Percentiles rank a stretch among this genome's conserved stretches.
Evolutionary conservation across 2,113 vertebrate species (phyloP).

Genomic region (Strix aluco): DNA sequence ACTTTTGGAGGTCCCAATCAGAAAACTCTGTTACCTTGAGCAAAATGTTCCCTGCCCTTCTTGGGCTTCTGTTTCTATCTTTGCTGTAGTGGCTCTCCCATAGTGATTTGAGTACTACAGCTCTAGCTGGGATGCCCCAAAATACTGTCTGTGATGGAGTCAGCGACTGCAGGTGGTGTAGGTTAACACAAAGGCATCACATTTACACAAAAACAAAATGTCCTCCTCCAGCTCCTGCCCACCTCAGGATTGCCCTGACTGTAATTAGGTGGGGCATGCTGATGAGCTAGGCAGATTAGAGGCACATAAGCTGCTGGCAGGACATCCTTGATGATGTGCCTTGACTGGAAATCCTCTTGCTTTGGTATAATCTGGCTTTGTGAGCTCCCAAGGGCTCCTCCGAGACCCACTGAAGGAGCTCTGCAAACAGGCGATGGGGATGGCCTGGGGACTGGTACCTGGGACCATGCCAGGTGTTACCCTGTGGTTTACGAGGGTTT

Average conservation of each 20-base stretch:
- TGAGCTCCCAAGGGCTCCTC: background rate
- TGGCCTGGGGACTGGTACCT: background rate
- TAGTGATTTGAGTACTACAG: no score
- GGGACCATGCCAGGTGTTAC: background rate
- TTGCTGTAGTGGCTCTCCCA: background rate
- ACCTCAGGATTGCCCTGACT: background rate
- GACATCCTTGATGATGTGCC: background rate
- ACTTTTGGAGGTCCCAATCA: background rate
- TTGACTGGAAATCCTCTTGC: background rate
- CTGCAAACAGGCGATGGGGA: background rate
- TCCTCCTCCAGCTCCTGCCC: background rate
- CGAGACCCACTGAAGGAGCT: background rate
- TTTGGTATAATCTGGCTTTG: background rate
- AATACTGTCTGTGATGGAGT: fast-evolving
- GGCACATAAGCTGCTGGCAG: background rate
- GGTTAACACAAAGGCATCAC: background rate
- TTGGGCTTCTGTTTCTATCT: background rate
- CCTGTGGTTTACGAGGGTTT: background rate
- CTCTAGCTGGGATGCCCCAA: background rate
- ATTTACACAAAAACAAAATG: background rate
- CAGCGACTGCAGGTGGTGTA: background rate
- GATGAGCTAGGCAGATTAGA: background rate
- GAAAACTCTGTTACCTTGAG: background rate
- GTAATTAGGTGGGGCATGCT: background rate
- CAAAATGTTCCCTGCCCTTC: background rate